A percentile compares a stretch with the other conserved stretches of the same genome.
Conservation (phyloP, 2,113 vertebrate species). For the Gulo gulo region DNA sequence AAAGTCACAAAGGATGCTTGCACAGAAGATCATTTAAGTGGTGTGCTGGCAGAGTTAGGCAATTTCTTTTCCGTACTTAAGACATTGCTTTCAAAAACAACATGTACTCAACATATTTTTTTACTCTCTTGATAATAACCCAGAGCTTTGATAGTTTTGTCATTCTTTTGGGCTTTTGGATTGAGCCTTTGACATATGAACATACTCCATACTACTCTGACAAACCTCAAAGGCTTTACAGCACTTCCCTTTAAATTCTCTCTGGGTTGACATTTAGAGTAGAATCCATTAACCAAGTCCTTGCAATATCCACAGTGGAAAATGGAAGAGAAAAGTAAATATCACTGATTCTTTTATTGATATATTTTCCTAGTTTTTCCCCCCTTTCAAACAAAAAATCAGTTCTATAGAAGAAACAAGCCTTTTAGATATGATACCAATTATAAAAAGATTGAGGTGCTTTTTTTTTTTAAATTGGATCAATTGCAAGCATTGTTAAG, state of each 20-base stretch:
- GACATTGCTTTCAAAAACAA: background rate
- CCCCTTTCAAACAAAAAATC: background rate
- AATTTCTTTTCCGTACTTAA: background rate
- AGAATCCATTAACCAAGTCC: background rate
- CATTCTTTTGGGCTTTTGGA: background rate
- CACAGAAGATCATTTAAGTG: background rate
- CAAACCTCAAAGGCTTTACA: background rate
- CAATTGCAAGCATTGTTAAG: background rate
- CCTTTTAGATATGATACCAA: background rate
- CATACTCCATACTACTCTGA: background rate
- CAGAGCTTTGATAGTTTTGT: background rate
- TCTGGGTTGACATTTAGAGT: conserved; percentile 28
- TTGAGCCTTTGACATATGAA: background rate
- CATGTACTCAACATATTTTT: background rate
- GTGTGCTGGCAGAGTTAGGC: background rate
- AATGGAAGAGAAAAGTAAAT: background rate
- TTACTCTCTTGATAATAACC: background rate
- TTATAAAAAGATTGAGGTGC: background rate
- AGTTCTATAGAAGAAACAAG: background rate
- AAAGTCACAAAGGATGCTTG: background rate
- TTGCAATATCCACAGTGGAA: background rate
- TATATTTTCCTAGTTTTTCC: background rate
- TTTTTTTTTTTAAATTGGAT: background rate
- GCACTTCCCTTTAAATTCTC: background rate
- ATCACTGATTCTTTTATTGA: background rate